Base-by-base conservation (phyloP, 2,888 invertebrate genomes). In the Orgyia antiqua region DNA sequence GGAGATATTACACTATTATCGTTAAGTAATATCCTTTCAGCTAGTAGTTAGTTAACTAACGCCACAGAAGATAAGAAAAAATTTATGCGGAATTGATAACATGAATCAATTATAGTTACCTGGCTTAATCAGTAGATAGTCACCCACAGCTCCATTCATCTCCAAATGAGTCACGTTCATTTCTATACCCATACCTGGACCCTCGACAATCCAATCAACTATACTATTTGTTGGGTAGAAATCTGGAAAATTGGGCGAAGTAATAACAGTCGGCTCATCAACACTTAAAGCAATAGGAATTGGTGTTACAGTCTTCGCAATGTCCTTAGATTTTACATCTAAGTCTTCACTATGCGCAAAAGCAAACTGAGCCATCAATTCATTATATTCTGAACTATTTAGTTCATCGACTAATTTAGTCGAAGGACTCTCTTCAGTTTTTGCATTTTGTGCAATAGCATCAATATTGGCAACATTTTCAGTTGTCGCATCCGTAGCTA, bases 101-200 rank as follows among this genome's bases (percentile, higher is more conserved):
- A 6, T 15, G 6, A 15, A 15, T 15, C 6, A 15, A 4, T 4
- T 4, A 15, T 15, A 15, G 4, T 15, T 58, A 84, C 87, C 87
- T 57, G 87, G 87, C 56, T 73, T 80, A 0, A 87, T 53, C 9
- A 86, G 48, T 4, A 87, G 52, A 33, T 78, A 87, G 38, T 87
- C 77, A 2, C 72, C 74, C 0, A 61, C 6, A 7, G 52, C 58
- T 1, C 83, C 76, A 24, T 76, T 79, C 2, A 87, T 48, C 7
- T 52, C 50, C 7, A 86, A 69, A 15, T 73, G 66, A 0, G 79
- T 80, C 1, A 87, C 50, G 28, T 82, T 86, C 15, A 87, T 35
- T 39, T 87, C 87, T 3, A 87, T 75, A 1, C 87, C 87, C 8
- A 46, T 44, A 1, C 84, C 86, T 2, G 72, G 63, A 0, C 80